Conservation (phyloP, 2,113 vertebrate genomes). For the Coptodon bakossiorum region DNA sequence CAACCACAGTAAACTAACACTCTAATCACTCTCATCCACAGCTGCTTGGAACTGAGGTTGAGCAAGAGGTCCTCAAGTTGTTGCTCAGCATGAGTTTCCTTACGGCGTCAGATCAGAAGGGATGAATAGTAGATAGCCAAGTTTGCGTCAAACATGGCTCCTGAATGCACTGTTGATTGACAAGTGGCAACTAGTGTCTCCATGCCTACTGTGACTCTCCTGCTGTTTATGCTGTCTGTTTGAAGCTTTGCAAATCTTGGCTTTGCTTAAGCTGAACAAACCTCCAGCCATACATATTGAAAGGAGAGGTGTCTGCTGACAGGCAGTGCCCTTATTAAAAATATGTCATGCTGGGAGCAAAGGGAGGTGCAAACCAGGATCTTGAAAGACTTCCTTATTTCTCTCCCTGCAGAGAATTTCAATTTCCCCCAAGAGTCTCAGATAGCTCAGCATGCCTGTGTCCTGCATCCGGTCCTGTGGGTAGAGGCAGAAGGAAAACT, state of each 20-base stretch:
- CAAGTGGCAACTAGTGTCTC: slow-evolving; percentile 24
- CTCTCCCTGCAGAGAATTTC: slow-evolving; percentile 50
- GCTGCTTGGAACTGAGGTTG: slow-evolving; percentile 4
- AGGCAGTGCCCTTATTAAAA: slow-evolving; percentile 63
- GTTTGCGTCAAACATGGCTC: neutral
- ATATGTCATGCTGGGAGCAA: slow-evolving; percentile 54
- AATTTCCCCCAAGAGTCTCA: slow-evolving; percentile 25
- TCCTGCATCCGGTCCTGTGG: slow-evolving; percentile 23
- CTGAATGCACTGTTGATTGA: slow-evolving; percentile 13
- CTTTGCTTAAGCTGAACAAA: slow-evolving; percentile 29
- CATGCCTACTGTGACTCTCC: neutral
- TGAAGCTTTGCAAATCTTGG: slow-evolving; percentile 29
- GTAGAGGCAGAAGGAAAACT: slow-evolving; percentile 20
- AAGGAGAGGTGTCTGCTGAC: slow-evolving; percentile 20
- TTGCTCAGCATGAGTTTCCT: slow-evolving; percentile 3
- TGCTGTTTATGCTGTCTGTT: slow-evolving; percentile 12
- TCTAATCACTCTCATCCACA: slow-evolving; percentile 14
- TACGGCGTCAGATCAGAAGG: slow-evolving; percentile 18
- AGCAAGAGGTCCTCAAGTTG: slow-evolving; percentile 11
- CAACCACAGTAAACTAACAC: neutral
- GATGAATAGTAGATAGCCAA: neutral
- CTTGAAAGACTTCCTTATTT: slow-evolving; percentile 48
- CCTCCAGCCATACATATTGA: slow-evolving; percentile 35
- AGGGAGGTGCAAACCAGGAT: slow-evolving; percentile 20
- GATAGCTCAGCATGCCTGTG: slow-evolving; percentile 31